Percentiles rank a stretch among this genome's conserved stretches.
These are phyloP conservation scores for Cantharis flavilabris DNA, from an alignment of 2,888 invertebrate genomes.

Conservation along the genomic window DNA sequence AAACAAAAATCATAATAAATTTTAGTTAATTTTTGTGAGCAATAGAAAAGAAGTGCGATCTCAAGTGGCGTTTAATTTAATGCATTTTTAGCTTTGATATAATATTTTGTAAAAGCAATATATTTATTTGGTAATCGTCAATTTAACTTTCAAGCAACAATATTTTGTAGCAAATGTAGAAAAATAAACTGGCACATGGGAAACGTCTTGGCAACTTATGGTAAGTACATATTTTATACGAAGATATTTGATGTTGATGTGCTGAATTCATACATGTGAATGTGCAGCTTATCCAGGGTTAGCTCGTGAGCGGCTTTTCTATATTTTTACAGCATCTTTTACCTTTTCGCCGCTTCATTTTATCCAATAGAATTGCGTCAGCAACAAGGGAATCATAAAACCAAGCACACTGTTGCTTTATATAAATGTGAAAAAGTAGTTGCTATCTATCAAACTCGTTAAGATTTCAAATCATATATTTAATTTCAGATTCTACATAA, in stretches of 20 bases:
- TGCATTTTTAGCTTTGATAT: neutral
- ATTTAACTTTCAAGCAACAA: constrained; percentile 7
- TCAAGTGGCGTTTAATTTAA: neutral
- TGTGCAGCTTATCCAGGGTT: constrained; percentile 56
- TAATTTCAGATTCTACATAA: neutral
- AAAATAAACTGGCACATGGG: constrained; percentile 24
- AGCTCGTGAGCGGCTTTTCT: constrained; percentile 51
- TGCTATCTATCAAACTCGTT: neutral
- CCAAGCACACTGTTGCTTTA: constrained; percentile 29
- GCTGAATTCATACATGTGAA: constrained; percentile 76
- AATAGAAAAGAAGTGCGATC: neutral
- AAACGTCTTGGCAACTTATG: constrained; percentile 46
- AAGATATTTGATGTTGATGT: constrained; percentile 68
- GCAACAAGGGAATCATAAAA: constrained; percentile 32
- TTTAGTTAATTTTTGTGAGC: neutral
- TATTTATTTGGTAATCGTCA: neutral
- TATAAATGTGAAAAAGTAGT: neutral
- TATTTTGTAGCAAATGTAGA: constrained; percentile 16
- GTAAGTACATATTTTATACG: constrained; percentile 55
- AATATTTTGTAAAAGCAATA: neutral
- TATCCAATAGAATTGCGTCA: constrained; percentile 42
- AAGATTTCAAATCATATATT: neutral
- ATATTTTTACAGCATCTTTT: constrained; percentile 46
- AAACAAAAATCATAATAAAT: neutral
- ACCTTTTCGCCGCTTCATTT: constrained; percentile 41